Evolutionary conservation across 1,140 invertebrate genomes (phyloP).

Genomic region (Lordiphosa stackelbergi): DNA sequence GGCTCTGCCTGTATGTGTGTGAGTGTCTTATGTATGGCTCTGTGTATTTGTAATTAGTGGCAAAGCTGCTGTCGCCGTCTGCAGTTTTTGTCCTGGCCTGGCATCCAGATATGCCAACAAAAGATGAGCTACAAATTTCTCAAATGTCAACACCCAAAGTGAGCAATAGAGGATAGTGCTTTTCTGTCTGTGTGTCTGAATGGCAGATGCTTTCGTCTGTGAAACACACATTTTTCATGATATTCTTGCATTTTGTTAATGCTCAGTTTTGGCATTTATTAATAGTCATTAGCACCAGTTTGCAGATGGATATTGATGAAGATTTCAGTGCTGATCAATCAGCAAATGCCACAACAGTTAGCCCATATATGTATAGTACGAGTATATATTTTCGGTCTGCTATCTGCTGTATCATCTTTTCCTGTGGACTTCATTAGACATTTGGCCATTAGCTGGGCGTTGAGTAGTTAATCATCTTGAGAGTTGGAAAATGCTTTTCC

Average conservation of each 20-base stretch:
- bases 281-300: slow-evolving; percentile 52
- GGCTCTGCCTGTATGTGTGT: slow-evolving; percentile 7
- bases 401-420: slow-evolving; percentile 35
- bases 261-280: slow-evolving; percentile 56
- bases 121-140: slow-evolving; percentile 77
- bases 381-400: slow-evolving; percentile 9
- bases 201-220: slow-evolving; percentile 58
- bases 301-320: slow-evolving; percentile 48
- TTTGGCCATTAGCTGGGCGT: slow-evolving; percentile 53
- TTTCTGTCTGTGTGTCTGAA: slow-evolving; percentile 14
- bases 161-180: slow-evolving; percentile 27
- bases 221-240: slow-evolving; percentile 66
- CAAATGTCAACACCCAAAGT: slow-evolving; percentile 73
- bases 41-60: slow-evolving; percentile 58
- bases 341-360: slow-evolving; percentile 49
- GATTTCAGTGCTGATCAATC: slow-evolving; percentile 52
- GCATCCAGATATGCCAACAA: slow-evolving; percentile 68
- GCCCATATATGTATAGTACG: slow-evolving; percentile 36
- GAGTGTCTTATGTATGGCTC: slow-evolving; percentile 20
- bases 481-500: slow-evolving; percentile 1
- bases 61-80: slow-evolving; percentile 47
- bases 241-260: slow-evolving; percentile 61
- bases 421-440: slow-evolving; percentile 46
- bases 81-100: slow-evolving; percentile 60
- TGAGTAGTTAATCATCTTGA: slow-evolving; percentile 55